Conservation (phyloP, 2,797 vertebrate genomes). For the Morus bassanus region DNA sequence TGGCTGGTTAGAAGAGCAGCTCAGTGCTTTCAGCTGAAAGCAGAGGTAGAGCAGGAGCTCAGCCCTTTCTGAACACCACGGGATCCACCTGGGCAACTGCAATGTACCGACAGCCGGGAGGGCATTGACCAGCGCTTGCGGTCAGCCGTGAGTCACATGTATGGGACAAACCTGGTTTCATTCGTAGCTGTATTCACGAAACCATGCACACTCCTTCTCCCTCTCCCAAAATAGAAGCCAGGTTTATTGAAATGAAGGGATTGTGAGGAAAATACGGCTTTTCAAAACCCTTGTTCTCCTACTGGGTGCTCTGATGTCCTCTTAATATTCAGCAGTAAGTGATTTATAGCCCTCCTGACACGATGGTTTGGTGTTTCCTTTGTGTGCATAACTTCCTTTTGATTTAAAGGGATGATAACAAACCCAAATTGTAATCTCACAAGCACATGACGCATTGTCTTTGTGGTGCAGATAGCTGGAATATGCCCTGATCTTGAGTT, state of each 20-base stretch:
- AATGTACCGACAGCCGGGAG: not conserved
- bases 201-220: not conserved
- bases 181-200: not conserved
- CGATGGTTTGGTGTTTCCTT: slow-evolving; percentile 53
- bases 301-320: not conserved
- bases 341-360: slow-evolving; percentile 33
- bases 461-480: not conserved
- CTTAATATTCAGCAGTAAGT: not conserved
- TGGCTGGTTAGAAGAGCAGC: not conserved
- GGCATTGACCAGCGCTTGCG: not conserved
- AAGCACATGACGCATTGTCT: not conserved
- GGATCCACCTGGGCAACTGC: not conserved
- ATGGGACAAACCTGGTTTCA: not conserved
- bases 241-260: not conserved
- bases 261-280: not conserved
- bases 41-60: not conserved
- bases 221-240: not conserved
- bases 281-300: not conserved
- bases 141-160: not conserved
- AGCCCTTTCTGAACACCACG: not conserved
- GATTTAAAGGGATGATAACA: slow-evolving; percentile 34
- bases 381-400: slow-evolving; percentile 50
- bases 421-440: slow-evolving; percentile 39
- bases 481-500: slow-evolving; percentile 8
- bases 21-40: not conserved